A percentile compares a stretch with the other conserved stretches of the same genome.
Conservation (phyloP, 2,113 vertebrate species). For the Leptosomus discolor region DNA sequence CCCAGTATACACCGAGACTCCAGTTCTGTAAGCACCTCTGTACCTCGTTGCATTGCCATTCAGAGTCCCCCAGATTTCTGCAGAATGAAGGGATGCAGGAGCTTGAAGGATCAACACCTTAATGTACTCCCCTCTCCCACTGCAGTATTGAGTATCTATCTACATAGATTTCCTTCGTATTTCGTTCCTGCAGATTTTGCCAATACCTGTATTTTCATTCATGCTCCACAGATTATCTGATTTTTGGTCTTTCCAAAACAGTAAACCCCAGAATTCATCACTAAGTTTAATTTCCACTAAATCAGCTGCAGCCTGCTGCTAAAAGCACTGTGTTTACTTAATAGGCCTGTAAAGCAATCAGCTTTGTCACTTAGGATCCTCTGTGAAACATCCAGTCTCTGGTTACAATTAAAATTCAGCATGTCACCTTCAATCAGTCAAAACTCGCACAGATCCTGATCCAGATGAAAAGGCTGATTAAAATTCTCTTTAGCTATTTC, state of each 20-base stretch:
- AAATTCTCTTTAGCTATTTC: not conserved
- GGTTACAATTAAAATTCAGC: not conserved
- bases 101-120: not conserved
- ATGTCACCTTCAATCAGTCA: not conserved
- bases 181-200: not conserved
- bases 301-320: not conserved
- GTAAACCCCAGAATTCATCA: not conserved
- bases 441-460: not conserved
- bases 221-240: not conserved
- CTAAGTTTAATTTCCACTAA: not conserved
- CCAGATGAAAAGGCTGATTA: not conserved
- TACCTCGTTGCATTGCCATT: not conserved
- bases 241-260: not conserved
- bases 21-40: fast-evolving
- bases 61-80: not conserved
- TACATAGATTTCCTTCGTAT: not conserved
- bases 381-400: not conserved
- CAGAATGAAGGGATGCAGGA: not conserved
- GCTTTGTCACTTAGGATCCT: not conserved
- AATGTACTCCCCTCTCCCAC: not conserved
- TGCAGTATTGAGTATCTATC: not conserved
- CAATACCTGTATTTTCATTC: not conserved
- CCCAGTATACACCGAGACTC: fast-evolving
- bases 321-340: not conserved
- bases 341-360: not conserved